Conservation (phyloP, 2,888 invertebrate species). For the Disparrhopalites patrizii region DNA sequence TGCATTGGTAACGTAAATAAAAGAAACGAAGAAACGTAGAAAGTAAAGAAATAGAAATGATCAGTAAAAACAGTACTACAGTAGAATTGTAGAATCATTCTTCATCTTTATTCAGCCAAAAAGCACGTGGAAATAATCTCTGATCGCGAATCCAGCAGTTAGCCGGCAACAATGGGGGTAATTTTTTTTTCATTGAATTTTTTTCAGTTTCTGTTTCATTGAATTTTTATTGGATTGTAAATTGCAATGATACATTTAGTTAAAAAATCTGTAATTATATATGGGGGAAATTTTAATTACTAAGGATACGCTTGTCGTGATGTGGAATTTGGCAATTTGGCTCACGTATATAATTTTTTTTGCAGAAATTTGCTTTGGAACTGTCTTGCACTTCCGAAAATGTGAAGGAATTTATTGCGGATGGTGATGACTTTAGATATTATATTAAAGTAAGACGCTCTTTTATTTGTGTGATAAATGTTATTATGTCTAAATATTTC, state of each 20-base stretch:
- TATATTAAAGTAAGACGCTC: constrained; percentile 21
- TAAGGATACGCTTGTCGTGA: neutral
- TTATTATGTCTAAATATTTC: neutral
- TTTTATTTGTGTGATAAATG: neutral
- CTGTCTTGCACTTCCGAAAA: constrained; percentile 19
- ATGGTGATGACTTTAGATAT: constrained; percentile 29
- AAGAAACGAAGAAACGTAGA: too few relatives aligned
- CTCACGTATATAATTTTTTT: neutral
- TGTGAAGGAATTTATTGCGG: constrained; percentile 21
- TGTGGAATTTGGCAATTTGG: neutral
- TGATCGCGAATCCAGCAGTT: too few relatives aligned
- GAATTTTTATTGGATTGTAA: neutral
- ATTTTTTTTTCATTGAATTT: neutral
- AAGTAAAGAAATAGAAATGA: too few relatives aligned
- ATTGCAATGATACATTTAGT: neutral
- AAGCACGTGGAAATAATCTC: neutral
- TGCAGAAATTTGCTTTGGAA: constrained; percentile 28
- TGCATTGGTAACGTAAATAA: too few relatives aligned
- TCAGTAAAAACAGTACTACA: too few relatives aligned
- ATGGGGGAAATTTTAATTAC: too few relatives aligned
- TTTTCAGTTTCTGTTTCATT: neutral
- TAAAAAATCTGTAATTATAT: neutral
- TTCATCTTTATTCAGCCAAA: neutral
- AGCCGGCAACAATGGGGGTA: too few relatives aligned
- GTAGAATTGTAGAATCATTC: too few relatives aligned